Evolutionary conservation across 2,113 vertebrate species (phyloP).

Genomic region (Burhinus oedicnemus): DNA sequence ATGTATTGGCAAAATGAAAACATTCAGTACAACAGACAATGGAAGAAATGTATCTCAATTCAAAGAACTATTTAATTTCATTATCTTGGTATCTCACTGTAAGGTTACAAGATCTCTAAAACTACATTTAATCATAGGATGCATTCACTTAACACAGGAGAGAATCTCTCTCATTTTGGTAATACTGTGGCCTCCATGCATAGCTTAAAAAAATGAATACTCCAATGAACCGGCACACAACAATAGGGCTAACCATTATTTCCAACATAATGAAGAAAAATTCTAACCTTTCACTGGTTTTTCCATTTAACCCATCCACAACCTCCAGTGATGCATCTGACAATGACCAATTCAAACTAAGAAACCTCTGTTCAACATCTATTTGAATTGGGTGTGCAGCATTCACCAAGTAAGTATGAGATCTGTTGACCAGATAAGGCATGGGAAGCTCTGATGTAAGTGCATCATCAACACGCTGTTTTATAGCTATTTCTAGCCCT

Average conservation of each 20-base stretch:
- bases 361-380: constrained; percentile 27
- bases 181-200: not conserved
- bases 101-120: not conserved
- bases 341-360: constrained; percentile 89
- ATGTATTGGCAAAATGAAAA: not conserved
- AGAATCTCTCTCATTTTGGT: not conserved
- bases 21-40: fast-evolving
- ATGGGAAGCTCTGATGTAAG: constrained; percentile 85
- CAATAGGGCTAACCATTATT: not conserved
- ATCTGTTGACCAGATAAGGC: constrained; percentile 87
- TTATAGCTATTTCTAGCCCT: constrained; percentile 87
- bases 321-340: constrained; percentile 86
- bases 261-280: not conserved
- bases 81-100: not conserved
- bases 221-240: not conserved
- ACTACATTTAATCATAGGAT: not conserved
- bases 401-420: constrained; percentile 81
- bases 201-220: fast-evolving
- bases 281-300: constrained; percentile 84
- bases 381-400: constrained; percentile 54
- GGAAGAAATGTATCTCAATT: not conserved
- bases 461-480: constrained; percentile 84
- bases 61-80: not conserved
- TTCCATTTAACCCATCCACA: constrained; percentile 87
- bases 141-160: not conserved